Percentiles rank a stretch among this genome's conserved stretches.
These are phyloP conservation scores for Tetrapedia diversipes DNA, from an alignment of 2,888 invertebrate species.

Conservation along the genomic window DNA sequence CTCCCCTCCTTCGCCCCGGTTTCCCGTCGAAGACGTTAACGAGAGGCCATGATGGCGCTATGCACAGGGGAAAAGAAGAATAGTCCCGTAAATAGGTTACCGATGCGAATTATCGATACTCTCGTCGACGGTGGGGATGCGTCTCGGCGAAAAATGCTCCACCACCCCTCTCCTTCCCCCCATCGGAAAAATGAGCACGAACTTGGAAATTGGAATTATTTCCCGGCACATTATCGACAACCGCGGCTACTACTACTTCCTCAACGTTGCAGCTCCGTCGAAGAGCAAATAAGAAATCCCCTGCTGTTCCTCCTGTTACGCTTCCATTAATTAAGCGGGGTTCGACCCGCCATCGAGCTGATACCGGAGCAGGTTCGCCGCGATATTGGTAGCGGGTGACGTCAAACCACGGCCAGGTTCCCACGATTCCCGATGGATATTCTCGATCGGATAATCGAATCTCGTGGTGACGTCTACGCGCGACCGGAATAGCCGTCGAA, in stretches of 20 bases:
- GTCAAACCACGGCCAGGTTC: constrained; percentile 49
- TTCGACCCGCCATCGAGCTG: constrained; percentile 17
- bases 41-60: constrained; percentile 3
- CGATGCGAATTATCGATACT: constrained; percentile 1
- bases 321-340: constrained; percentile 36
- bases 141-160: background rate
- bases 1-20: too few relatives aligned
- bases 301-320: too few relatives aligned
- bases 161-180: too few relatives aligned
- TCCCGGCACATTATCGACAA: background rate
- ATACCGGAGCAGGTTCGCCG: constrained; percentile 21
- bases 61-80: background rate
- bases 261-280: too few relatives aligned
- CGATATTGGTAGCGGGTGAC: constrained; percentile 52
- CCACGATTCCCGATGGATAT: constrained; percentile 47
- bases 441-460: constrained; percentile 58
- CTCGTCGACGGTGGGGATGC: background rate
- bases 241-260: too few relatives aligned
- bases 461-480: constrained; percentile 55
- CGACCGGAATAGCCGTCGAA: constrained; percentile 36
- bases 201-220: background rate
- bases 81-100: constrained; percentile 18
- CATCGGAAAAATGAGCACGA: background rate
- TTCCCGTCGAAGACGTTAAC: constrained; percentile 29
- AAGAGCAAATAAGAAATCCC: background rate